Base-by-base conservation (phyloP, 2,797 vertebrate species). In the Sciurus vulgaris region DNA sequence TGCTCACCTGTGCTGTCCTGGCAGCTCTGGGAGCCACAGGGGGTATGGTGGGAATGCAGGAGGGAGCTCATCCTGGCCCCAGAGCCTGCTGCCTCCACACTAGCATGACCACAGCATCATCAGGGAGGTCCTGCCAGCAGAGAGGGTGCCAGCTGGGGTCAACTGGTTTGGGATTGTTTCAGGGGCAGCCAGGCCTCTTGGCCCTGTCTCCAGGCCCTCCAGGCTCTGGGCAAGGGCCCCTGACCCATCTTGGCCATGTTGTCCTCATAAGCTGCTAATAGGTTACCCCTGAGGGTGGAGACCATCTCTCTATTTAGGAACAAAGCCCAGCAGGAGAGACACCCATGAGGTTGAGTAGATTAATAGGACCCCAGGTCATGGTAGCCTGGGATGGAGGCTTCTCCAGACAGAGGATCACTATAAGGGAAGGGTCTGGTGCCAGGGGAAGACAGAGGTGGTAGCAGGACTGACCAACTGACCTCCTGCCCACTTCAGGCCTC, bases 311-410 rank as follows among this genome's bases (percentile, higher is more conserved):
- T 17, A 4, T 30, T 10, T 17, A 54, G 12, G 51, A 13, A 59
- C n/a, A 59, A 11, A 38, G 54, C 77, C 30, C 13, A 11, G 7
- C 12, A 5, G 13, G 13, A 28, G 13, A 28, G 35, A 18, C 4
- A 6, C 17, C 41, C 65, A 26, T 1, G 7, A 3, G 0, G 26
- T 4, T 38, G 7, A 2, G 13, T 11, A 49, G n/a, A 61, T 28
- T 49, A 54, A 73, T 3, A 59, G 4, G 17, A 4, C 26, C 26
- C 3, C 1, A 28, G 22, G 22, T 30, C 17, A 47, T 17, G 3
- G 47, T 9, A n/a, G 47, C 15, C n/a, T 38, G 5, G 4, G 33
- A 49, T 14, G 26, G 17, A 13, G 5, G 5, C 12, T 12, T 33
- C 51, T 49, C 22, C 54, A 35, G 11, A 5, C 26, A 28, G 41